Percentiles rank a stretch among this genome's conserved stretches.
Evolutionary conservation across 1,140 invertebrate species (phyloP).

Genomic region (Reticulitermes speratus): DNA sequence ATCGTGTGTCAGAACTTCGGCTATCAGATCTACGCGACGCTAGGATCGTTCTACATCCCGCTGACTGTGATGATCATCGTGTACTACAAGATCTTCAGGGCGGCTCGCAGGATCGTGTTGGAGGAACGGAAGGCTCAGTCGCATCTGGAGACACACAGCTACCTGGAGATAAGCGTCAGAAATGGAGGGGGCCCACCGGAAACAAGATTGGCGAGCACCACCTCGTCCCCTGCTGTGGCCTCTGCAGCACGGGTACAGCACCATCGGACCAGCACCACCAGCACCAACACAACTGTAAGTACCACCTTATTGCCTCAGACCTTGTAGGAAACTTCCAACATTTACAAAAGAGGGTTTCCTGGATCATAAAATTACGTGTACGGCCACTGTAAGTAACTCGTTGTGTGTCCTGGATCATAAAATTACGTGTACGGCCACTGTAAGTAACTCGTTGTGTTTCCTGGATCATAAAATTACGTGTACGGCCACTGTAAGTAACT

Average conservation of each 20-base stretch:
- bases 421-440: no score
- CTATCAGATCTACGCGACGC: constrained; percentile 87
- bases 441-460: no score
- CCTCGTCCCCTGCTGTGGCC: constrained; percentile 31
- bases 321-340: no score
- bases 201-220: constrained; percentile 53
- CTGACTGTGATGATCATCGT: constrained; percentile 85
- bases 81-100: constrained; percentile 88
- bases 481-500: no score
- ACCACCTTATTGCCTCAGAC: not conserved
- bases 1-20: constrained; percentile 82
- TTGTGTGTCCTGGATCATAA: no score
- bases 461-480: no score
- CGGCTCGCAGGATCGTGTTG: constrained; percentile 77
- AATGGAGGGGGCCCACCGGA: constrained; percentile 64
- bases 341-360: no score
- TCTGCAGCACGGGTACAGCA: constrained; percentile 47
- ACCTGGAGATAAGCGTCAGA: constrained; percentile 64
- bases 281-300: constrained; percentile 63
- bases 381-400: no score
- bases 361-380: no score
- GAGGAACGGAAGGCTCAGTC: constrained; percentile 83
- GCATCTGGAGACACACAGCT: constrained; percentile 74
- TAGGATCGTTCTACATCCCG: constrained; percentile 88
- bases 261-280: constrained; percentile 55